These are phyloP conservation scores for Geococcyx californianus DNA, from an alignment of 2,113 vertebrate genomes.

Conservation along the genomic window DNA sequence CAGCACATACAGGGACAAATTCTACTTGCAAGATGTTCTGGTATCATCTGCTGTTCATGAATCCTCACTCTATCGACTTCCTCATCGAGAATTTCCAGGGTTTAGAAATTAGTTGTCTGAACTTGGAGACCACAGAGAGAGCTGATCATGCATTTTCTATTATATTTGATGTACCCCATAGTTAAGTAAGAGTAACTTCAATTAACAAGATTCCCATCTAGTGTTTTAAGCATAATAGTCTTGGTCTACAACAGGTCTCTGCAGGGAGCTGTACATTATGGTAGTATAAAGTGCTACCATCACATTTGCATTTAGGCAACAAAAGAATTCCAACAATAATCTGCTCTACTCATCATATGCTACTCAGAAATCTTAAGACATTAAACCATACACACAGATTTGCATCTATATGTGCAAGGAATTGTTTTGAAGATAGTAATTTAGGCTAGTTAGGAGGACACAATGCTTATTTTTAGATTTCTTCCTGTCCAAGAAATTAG, in stretches of 20 bases:
- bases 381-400: not conserved
- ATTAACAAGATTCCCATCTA: not conserved
- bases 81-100: not conserved
- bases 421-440: not conserved
- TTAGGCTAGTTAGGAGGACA: not conserved
- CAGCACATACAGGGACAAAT: not conserved
- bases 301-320: not conserved
- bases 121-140: not conserved
- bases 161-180: not conserved
- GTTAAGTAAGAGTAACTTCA: not conserved
- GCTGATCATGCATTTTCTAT: not conserved
- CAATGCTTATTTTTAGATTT: not conserved
- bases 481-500: not conserved
- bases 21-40: not conserved
- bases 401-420: not conserved
- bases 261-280: not conserved
- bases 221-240: not conserved
- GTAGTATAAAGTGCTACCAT: not conserved
- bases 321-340: not conserved
- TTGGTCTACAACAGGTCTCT: not conserved
- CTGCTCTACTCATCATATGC: not conserved
- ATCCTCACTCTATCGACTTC: not conserved
- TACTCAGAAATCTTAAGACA: not conserved
- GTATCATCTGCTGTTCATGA: not conserved
- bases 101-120: not conserved